phyloP scores from a whole-genome alignment of 2,113 vertebrate genomes.

The Paramormyrops kingsleyae region DNA sequence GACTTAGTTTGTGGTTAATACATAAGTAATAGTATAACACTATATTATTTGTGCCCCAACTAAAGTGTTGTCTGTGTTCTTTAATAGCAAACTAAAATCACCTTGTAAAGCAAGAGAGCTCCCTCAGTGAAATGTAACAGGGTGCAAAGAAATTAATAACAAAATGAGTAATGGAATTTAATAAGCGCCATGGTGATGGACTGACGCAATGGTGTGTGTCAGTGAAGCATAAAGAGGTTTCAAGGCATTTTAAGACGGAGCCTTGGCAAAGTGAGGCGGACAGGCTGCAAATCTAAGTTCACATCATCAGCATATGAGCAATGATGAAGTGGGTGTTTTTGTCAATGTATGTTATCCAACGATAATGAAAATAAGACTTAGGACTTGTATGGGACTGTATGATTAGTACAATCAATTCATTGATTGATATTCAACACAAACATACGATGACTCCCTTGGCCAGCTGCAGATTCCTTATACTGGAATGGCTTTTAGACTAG shows the following conservation, averaged over 20 bases:
- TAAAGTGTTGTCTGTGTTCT: not conserved
- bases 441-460: not conserved
- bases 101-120: not conserved
- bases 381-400: not conserved
- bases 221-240: not conserved
- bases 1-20: not conserved
- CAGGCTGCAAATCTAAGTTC: not conserved
- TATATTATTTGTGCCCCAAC: not conserved
- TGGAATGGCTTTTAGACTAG: not conserved
- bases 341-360: not conserved
- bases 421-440: not conserved
- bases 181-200: not conserved
- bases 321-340: not conserved
- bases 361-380: not conserved
- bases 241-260: not conserved
- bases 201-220: not conserved
- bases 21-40: not conserved
- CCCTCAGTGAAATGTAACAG: not conserved
- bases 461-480: not conserved
- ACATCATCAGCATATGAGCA: not conserved
- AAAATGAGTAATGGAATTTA: slow-evolving; percentile 9
- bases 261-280: not conserved
- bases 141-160: not conserved
- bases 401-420: not conserved
- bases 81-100: not conserved